These are phyloP conservation scores for Romanomermis culicivorax DNA, from an alignment of 2,888 invertebrate genomes.

Conservation along the genomic window DNA sequence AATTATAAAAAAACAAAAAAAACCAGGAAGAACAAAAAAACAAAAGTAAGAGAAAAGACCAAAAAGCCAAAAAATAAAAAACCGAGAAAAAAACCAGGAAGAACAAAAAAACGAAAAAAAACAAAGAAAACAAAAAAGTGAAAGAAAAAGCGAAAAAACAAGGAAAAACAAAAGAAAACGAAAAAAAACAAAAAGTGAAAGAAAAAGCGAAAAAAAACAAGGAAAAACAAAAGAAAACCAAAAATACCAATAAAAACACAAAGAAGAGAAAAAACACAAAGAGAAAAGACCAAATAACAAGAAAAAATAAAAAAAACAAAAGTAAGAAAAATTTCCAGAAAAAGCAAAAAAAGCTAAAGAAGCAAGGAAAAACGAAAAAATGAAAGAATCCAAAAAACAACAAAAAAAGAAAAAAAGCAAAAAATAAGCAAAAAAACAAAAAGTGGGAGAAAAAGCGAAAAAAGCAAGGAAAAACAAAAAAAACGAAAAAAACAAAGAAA, in stretches of 20 bases:
- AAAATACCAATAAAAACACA: neutral
- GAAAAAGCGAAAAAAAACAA: neutral
- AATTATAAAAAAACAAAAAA: too few species aligned
- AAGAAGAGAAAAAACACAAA: neutral
- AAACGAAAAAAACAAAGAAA: too few species aligned
- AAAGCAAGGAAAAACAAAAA: too few species aligned
- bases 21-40: conserved; percentile 4
- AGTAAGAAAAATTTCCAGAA: neutral
- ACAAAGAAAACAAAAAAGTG: neutral
- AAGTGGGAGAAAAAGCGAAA: too few species aligned
- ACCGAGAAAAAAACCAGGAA: neutral
- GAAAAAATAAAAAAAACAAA: neutral
- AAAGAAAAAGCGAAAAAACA: neutral
- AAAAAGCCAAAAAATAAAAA: neutral
- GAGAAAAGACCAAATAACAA: neutral
- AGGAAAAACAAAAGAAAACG: neutral
- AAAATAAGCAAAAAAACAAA: too few species aligned
- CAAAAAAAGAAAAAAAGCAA: too few species aligned
- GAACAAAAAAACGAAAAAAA: neutral
- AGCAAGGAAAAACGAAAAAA: too few species aligned
- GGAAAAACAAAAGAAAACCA: neutral
- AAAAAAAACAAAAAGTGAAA: neutral
- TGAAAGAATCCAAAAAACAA: too few species aligned
- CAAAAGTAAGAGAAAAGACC: neutral
- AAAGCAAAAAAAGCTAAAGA: too few species aligned